Base-by-base conservation (phyloP, 2,888 invertebrate species). In the Fragum fragum region DNA sequence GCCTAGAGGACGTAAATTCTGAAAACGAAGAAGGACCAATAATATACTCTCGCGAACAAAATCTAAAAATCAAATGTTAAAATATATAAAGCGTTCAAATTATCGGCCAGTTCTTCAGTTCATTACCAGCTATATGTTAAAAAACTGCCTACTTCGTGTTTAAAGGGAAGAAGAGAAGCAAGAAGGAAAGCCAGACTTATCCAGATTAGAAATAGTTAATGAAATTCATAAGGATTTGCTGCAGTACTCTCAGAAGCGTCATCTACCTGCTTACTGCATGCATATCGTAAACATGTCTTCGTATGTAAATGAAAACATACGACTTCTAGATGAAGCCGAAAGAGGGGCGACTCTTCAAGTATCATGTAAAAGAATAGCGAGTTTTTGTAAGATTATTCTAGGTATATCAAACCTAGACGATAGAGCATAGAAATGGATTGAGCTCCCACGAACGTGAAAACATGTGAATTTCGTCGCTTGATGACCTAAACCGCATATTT, bases 121-220 rank as follows among this genome's bases (percentile, higher is more conserved):
- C 55, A 77, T 81, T 29, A 70, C 81, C n/a, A 81, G 81, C 21
- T 81, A 77, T 42, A 81, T 81, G 81, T 28, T 81, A 18, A 81
- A 81, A 59, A 81, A 73, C 42, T 76, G 76, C 39, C 55, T 81
- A 18, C 61, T 81, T 23, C 63, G 77, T 59, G 63, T 71, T 21
- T 7, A 26, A n/a, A 47, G 28, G 28, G 21, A 61, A 32, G 1
- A 28, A 9, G 29, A 14, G 28, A 70, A 29, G n/a, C 53, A 18
- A 7, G 18, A 6, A n/a, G 53, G 18, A 36, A 42, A 32, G 18
- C 18, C 29, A n/a, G 32, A 32, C 5, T 29, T 29, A 32, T 32
- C 61, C 18, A 26, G n/a, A 57, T n/a, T 74, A n/a, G 21, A 70
- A 53, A 23, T 81, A 18, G 70, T 55, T 2, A 76, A n/a, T 23